These are phyloP conservation scores for Scelioninae gen. 1 DNA, from an alignment of 2,888 invertebrate genomes.

Conservation along the genomic window DNA sequence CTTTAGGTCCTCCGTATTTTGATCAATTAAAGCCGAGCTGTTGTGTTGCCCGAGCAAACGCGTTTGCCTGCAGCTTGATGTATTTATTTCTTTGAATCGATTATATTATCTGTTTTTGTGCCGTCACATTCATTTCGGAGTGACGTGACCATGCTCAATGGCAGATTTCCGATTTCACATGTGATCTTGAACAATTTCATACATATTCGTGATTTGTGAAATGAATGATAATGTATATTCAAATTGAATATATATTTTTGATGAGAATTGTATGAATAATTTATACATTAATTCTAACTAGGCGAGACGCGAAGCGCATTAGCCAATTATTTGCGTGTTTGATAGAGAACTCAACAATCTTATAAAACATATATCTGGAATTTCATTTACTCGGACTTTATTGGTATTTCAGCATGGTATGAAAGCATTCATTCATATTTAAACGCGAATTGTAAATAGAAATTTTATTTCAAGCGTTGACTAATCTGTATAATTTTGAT, in stretches of 20 bases:
- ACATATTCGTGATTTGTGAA: too few species aligned
- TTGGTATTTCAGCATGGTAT: background rate
- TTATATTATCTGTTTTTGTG: background rate
- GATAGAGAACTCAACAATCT: background rate
- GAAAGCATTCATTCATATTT: background rate
- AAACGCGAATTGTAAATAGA: background rate
- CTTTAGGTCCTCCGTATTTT: conserved; percentile 13
- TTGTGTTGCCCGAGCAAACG: too few species aligned
- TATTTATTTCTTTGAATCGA: background rate
- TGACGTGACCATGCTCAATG: too few species aligned
- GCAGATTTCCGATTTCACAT: too few species aligned
- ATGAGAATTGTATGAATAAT: background rate
- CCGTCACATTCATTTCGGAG: too few species aligned
- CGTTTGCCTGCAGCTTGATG: background rate
- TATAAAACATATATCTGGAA: background rate
- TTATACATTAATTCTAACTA: background rate
- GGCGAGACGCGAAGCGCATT: background rate
- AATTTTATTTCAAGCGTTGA: background rate
- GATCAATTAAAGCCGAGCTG: conserved; percentile 25
- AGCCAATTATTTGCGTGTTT: background rate
- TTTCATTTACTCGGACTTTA: background rate
- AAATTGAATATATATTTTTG: background rate
- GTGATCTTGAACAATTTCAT: too few species aligned
- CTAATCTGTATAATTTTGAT: background rate
- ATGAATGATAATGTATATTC: background rate